Evolutionary conservation across 2,113 vertebrate genomes (phyloP).

Genomic region (Crotalus tigris): DNA sequence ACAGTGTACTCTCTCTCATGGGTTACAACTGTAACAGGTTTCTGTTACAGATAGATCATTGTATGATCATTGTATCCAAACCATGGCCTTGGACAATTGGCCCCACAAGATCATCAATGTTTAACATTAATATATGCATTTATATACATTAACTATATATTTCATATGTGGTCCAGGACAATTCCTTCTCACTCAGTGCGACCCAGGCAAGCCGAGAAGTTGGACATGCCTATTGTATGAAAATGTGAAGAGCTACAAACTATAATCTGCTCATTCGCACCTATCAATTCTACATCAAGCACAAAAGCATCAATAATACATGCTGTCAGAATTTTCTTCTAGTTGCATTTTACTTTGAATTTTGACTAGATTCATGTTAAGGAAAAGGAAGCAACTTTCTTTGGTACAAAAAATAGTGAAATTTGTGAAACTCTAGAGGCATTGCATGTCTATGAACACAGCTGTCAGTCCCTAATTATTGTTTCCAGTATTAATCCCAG

Average conservation of each 20-base stretch:
- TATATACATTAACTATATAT: not conserved
- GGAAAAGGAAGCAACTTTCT: not conserved
- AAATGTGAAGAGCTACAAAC: not conserved
- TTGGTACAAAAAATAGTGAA: not conserved
- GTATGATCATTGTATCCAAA: not conserved
- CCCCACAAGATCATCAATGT: not conserved
- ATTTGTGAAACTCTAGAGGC: not conserved
- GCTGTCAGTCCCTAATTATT: not conserved
- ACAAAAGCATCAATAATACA: not conserved
- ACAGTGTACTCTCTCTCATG: too few species aligned
- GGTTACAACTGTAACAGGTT: too few species aligned
- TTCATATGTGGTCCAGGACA: not conserved
- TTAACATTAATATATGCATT: not conserved
- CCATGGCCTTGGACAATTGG: too few species aligned
- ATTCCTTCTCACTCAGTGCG: not conserved
- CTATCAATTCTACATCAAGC: not conserved
- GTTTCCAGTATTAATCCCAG: slow-evolving; percentile 7
- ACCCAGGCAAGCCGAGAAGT: not conserved
- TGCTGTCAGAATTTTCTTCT: not conserved
- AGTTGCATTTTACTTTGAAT: not conserved
- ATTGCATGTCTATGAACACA: not conserved
- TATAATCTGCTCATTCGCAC: not conserved
- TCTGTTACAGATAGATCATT: not conserved
- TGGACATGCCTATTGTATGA: not conserved
- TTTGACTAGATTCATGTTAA: not conserved